Conservation (phyloP, 2,888 invertebrate genomes). For the Koerneria pararmatus region DNA sequence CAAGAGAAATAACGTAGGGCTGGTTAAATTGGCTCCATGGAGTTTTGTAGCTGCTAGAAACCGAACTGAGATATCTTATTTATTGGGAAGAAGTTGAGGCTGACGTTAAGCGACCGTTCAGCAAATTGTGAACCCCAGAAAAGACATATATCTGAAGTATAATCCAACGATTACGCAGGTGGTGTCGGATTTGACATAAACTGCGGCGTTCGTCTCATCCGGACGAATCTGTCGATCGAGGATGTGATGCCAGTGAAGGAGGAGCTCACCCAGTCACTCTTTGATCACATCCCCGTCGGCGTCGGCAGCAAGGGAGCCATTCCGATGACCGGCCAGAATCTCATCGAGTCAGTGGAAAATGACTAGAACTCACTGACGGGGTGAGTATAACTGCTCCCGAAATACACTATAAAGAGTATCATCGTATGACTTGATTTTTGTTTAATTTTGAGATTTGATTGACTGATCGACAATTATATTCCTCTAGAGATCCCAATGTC, state of each 20-base stretch:
- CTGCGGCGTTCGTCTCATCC: slow-evolving; percentile 87
- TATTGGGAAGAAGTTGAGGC: too few relatives aligned
- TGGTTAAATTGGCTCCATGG: too few relatives aligned
- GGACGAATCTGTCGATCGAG: slow-evolving; percentile 83
- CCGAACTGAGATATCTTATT: too few relatives aligned
- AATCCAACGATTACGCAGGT: slow-evolving; percentile 62
- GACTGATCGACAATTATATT: not conserved
- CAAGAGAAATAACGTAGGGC: too few relatives aligned
- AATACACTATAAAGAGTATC: slow-evolving; percentile 39
- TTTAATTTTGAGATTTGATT: too few relatives aligned
- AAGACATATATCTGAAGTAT: slow-evolving; percentile 17
- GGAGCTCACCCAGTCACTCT: slow-evolving; percentile 88
- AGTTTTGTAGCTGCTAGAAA: too few relatives aligned
- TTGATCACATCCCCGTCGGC: slow-evolving; percentile 98
- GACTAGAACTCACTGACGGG: slow-evolving; percentile 30
- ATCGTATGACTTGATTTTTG: too few relatives aligned
- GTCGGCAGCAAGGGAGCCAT: slow-evolving; percentile 98
- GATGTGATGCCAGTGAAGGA: slow-evolving; percentile 88
- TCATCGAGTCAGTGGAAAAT: slow-evolving; percentile 31
- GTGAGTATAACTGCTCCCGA: slow-evolving; percentile 39
- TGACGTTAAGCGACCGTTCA: too few relatives aligned
- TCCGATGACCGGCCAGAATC: slow-evolving; percentile 81
- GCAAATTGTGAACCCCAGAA: not conserved
- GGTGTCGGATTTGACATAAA: slow-evolving; percentile 99
- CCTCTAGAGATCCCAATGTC: too few relatives aligned